Evolutionary conservation across 2,888 invertebrate species (phyloP).

Genomic region (Spatulosminthurus flaviceps): DNA sequence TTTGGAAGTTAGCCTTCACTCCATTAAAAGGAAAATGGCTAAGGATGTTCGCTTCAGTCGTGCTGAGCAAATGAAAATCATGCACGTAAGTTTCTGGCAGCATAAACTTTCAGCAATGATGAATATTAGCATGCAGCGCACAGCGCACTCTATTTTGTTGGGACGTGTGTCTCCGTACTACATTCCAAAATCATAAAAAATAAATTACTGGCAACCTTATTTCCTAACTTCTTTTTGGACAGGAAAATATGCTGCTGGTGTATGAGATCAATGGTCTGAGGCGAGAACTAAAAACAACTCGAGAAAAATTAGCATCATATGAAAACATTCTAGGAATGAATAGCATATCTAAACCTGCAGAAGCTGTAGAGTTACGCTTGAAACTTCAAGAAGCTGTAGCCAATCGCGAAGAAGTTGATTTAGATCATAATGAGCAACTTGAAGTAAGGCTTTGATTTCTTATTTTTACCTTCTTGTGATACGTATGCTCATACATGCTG

Average conservation of each 20-base stretch:
- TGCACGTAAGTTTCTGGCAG: constrained; percentile 71
- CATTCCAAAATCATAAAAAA: no score
- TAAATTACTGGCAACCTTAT: neutral
- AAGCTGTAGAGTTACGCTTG: constrained; percentile 60
- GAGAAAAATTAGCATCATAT: constrained; percentile 76
- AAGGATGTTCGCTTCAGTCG: constrained; percentile 68
- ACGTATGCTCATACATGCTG: no score
- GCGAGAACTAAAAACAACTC: constrained; percentile 74
- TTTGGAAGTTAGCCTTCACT: constrained; percentile 75
- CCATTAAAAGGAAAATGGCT: constrained; percentile 68
- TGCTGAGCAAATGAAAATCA: constrained; percentile 73
- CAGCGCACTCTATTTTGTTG: no score
- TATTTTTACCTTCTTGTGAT: neutral
- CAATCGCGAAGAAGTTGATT: constrained; percentile 61
- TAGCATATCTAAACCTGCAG: constrained; percentile 53
- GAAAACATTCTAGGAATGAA: constrained; percentile 76
- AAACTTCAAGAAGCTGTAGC: constrained; percentile 58
- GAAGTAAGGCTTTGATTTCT: constrained; percentile 49
- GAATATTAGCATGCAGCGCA: no score
- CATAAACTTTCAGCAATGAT: no score
- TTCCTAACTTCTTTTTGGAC: constrained; percentile 63
- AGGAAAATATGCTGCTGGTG: constrained; percentile 81
- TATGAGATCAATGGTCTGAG: constrained; percentile 81
- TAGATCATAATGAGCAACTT: constrained; percentile 57
- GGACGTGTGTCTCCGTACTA: no score